Conservation (phyloP, 2,113 vertebrate species). For the Psittacula cyanocephala region DNA sequence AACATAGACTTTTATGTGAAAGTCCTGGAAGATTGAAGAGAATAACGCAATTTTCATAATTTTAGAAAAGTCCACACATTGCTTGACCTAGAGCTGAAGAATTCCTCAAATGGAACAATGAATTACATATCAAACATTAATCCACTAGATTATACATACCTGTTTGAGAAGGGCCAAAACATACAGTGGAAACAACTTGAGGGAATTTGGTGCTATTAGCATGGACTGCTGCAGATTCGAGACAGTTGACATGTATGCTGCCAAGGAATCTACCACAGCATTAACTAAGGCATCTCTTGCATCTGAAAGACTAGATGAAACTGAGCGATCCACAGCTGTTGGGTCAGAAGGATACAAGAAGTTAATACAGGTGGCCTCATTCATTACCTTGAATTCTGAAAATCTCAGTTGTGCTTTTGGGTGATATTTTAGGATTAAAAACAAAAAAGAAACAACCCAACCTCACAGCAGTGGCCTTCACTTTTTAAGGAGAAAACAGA, state of each 20-base stretch:
- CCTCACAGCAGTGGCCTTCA: neutral
- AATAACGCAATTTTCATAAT: neutral
- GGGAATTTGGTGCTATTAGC: conserved; percentile 82
- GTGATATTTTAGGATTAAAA: neutral
- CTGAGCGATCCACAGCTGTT: conserved; percentile 90
- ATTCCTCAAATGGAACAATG: neutral
- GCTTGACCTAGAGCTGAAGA: neutral
- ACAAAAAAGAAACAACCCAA: neutral
- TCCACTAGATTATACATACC: conserved; percentile 62
- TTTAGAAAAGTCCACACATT: neutral
- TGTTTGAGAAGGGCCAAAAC: conserved; percentile 94
- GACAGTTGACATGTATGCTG: conserved; percentile 83
- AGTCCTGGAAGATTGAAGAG: neutral
- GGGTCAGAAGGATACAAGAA: neutral
- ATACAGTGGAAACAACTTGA: conserved; percentile 92
- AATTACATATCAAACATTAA: neutral
- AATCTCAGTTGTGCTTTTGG: neutral
- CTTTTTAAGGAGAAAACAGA: neutral
- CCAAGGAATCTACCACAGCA: conserved; percentile 87
- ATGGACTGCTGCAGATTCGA: conserved; percentile 87
- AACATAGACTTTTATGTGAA: neutral
- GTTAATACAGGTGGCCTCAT: neutral
- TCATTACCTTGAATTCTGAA: neutral
- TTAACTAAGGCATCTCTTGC: conserved; percentile 95
- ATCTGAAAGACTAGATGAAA: conserved; percentile 90